These are phyloP conservation scores for Semibalanus balanoides DNA, from an alignment of 1,140 invertebrate species.

Conservation along the genomic window DNA sequence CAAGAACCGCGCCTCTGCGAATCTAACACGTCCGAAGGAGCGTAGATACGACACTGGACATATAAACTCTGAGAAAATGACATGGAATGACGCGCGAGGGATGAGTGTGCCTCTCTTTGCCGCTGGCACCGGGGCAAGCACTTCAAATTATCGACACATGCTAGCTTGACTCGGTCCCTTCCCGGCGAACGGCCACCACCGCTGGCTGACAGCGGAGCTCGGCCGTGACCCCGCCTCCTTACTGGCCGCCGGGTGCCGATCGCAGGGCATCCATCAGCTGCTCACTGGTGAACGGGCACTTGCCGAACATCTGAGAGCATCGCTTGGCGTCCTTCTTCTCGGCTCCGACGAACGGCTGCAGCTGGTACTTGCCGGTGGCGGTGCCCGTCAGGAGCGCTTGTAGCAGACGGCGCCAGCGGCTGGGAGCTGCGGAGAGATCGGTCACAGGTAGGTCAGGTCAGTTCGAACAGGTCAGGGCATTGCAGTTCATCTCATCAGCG, in stretches of 20 bases:
- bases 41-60: too few relatives aligned
- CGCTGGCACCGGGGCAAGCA: not conserved
- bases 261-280: conserved; percentile 15
- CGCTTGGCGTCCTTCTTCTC: conserved; percentile 9
- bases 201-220: not conserved
- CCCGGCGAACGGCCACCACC: not conserved
- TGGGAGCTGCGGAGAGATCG: not conserved
- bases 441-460: not conserved
- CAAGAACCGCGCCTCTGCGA: too few relatives aligned
- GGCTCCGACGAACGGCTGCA: conserved; percentile 12
- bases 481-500: not conserved
- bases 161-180: not conserved
- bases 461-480: not conserved
- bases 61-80: not conserved
- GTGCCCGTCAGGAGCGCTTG: not conserved
- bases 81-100: not conserved
- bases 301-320: conserved; percentile 13
- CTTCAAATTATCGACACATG: not conserved
- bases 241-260: not conserved
- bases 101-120: not conserved
- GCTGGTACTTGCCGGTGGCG: conserved; percentile 10
- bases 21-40: too few relatives aligned
- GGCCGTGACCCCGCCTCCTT: not conserved
- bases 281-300: conserved; percentile 12
- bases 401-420: too few relatives aligned